These are phyloP conservation scores for Chelonus formosanus DNA, from an alignment of 2,888 invertebrate genomes.

Conservation along the genomic window DNA sequence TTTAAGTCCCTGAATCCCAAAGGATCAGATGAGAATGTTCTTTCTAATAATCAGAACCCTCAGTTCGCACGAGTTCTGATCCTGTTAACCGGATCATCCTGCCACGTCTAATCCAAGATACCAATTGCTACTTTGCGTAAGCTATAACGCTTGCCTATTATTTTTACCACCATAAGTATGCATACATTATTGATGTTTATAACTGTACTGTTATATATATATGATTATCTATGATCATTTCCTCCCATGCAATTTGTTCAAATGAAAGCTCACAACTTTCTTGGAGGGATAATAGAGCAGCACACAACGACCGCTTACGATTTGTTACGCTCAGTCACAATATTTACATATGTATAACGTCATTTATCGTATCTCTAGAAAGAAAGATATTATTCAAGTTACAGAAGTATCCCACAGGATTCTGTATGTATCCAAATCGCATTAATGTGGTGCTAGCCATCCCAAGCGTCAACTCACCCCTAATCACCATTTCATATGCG, in stretches of 20 bases:
- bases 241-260: too few relatives aligned
- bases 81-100: conserved; percentile 62
- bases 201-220: too few relatives aligned
- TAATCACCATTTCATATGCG: conserved; percentile 61
- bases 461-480: conserved; percentile 4
- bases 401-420: conserved; percentile 59
- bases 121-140: conserved; percentile 39
- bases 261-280: too few relatives aligned
- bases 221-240: too few relatives aligned
- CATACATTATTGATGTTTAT: too few relatives aligned
- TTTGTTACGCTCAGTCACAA: conserved; percentile 56
- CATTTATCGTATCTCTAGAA: conserved; percentile 49
- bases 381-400: conserved; percentile 42
- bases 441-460: conserved; percentile 57
- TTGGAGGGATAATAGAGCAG: neutral
- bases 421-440: conserved; percentile 60
- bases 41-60: conserved; percentile 58
- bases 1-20: conserved; percentile 49
- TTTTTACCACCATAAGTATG: conserved; percentile 23
- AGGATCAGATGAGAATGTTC: conserved; percentile 52
- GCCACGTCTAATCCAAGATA: conserved; percentile 41
- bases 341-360: conserved; percentile 65
- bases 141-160: conserved; percentile 13
- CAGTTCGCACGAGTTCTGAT: conserved; percentile 53
- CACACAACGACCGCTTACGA: conserved; percentile 30